phyloP scores from a whole-genome alignment of 2,888 invertebrate species.

The Pardosa pseudoannulata region DNA sequence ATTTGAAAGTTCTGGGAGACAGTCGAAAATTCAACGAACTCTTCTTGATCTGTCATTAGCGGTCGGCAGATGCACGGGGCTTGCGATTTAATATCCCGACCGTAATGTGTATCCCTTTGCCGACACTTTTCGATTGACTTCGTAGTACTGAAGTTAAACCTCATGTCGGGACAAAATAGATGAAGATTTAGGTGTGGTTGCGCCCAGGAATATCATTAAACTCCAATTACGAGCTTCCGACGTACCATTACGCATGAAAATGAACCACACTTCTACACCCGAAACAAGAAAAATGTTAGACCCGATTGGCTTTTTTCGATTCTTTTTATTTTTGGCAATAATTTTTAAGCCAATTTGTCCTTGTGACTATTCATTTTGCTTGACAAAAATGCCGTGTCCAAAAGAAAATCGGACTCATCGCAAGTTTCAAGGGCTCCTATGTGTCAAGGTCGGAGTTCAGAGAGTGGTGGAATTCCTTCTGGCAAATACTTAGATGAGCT shows the following conservation, averaged over 20 bases:
- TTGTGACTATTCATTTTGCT: conserved; percentile 34
- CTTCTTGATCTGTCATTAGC: conserved; percentile 10
- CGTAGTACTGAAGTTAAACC: background rate
- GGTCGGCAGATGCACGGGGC: background rate
- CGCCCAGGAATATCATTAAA: conserved; percentile 54
- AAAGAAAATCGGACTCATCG: conserved; percentile 21
- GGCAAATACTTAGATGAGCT: background rate
- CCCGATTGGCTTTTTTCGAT: background rate
- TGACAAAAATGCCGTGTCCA: conserved; percentile 44
- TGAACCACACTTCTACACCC: conserved; percentile 45
- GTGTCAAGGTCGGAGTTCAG: conserved; percentile 36
- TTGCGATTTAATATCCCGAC: background rate
- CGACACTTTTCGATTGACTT: conserved; percentile 23
- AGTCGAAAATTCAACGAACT: background rate
- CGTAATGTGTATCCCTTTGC: conserved; percentile 1
- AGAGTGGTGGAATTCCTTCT: conserved; percentile 20
- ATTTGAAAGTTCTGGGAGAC: background rate
- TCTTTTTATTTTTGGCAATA: conserved; percentile 8
- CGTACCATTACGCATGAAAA: conserved; percentile 68
- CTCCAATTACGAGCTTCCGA: conserved; percentile 43
- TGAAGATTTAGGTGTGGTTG: conserved; percentile 67
- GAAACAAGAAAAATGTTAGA: conserved; percentile 54
- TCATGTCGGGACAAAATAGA: conserved; percentile 51
- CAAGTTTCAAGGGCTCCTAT: conserved; percentile 35
- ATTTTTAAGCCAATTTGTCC: conserved; percentile 57